phyloP scores from a whole-genome alignment of 2,888 invertebrate species.

The Aromia moschata region DNA sequence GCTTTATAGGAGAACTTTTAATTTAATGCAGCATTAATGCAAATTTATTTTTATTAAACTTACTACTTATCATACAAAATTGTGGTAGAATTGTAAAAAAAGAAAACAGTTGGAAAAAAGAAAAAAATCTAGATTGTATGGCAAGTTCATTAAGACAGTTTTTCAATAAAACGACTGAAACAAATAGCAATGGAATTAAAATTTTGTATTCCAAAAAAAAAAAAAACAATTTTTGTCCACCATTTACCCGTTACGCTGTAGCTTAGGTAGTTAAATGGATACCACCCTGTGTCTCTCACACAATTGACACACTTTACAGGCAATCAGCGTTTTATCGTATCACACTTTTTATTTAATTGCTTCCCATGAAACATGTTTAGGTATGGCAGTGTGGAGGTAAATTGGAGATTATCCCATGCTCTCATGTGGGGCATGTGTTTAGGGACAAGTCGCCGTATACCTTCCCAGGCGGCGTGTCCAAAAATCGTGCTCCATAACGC shows the following conservation, averaged over 20 bases:
- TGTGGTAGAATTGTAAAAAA: too few species aligned
- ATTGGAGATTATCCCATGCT: slow-evolving; percentile 95
- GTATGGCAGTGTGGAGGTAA: slow-evolving; percentile 98
- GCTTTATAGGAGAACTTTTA: too few species aligned
- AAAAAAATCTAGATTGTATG: too few species aligned
- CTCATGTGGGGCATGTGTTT: slow-evolving; percentile 97
- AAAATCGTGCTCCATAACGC: slow-evolving; percentile 98
- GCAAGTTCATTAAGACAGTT: too few species aligned
- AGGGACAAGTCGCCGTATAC: slow-evolving; percentile 98
- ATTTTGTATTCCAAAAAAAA: too few species aligned
- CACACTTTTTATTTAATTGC: neutral
- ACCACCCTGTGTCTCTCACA: slow-evolving; percentile 36
- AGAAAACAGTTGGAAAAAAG: too few species aligned
- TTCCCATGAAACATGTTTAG: slow-evolving; percentile 61
- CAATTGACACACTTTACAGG: slow-evolving; percentile 5
- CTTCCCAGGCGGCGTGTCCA: slow-evolving; percentile 98
- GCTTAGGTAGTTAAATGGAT: slow-evolving; percentile 3
- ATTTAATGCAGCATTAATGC: too few species aligned
- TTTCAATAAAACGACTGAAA: too few species aligned
- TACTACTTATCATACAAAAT: too few species aligned
- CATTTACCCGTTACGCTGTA: too few species aligned
- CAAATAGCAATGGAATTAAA: too few species aligned
- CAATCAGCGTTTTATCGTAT: neutral
- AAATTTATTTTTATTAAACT: too few species aligned
- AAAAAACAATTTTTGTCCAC: neutral